These are phyloP conservation scores for Neodontobutis hainanensis DNA, from an alignment of 2,113 vertebrate genomes.

Conservation along the genomic window DNA sequence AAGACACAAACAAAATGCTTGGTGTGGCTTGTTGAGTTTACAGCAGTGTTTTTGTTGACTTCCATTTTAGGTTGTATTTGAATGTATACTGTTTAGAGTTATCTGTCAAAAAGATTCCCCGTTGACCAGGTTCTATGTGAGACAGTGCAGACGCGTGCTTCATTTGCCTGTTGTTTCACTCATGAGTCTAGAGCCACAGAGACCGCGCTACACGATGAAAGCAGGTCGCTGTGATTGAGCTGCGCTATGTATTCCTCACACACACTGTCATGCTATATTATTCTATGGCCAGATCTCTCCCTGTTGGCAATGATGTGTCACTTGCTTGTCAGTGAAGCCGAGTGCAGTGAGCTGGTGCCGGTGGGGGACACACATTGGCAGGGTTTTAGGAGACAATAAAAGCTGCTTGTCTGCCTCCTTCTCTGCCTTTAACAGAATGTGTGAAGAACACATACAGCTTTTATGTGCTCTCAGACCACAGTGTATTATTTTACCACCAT, in stretches of 20 bases:
- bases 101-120: too few relatives aligned
- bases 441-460: conserved; percentile 41
- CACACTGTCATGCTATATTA: conserved; percentile 53
- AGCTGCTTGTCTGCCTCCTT: conserved; percentile 56
- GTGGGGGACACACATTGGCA: conserved; percentile 58
- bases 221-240: conserved; percentile 29
- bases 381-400: conserved; percentile 58
- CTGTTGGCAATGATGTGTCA: conserved; percentile 57
- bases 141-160: not conserved
- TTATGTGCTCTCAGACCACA: conserved; percentile 34
- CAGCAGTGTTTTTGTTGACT: too few relatives aligned
- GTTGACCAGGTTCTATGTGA: too few relatives aligned
- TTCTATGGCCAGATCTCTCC: conserved; percentile 47
- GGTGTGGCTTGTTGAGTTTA: too few relatives aligned
- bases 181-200: conserved; percentile 4
- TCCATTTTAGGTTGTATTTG: too few relatives aligned
- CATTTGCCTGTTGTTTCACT: conserved; percentile 12
- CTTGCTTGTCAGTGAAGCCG: conserved; percentile 51
- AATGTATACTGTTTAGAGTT: too few relatives aligned
- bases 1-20: too few relatives aligned
- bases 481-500: conserved; percentile 37
- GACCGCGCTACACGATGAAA: conserved; percentile 15
- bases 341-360: conserved; percentile 50
- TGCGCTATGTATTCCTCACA: conserved; percentile 35
- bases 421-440: conserved; percentile 31